Conservation (phyloP, 2,888 invertebrate genomes). For the Cheilosia pagana region DNA sequence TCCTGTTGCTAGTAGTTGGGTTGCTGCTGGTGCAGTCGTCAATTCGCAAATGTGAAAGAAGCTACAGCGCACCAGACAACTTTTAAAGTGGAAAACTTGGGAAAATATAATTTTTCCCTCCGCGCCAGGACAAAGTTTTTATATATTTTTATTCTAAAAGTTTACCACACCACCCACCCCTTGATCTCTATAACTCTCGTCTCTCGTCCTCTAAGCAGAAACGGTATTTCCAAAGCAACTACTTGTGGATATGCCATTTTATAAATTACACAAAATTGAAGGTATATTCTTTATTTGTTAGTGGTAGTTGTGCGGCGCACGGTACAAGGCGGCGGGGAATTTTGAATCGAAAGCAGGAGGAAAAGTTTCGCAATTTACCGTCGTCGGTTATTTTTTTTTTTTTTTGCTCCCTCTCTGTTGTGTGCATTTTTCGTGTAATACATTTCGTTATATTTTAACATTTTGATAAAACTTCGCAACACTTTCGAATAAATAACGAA, state of each 20-base stretch:
- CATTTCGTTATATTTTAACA: conserved; percentile 51
- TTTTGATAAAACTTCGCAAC: conserved; percentile 71
- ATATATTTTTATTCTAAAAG: conserved; percentile 57
- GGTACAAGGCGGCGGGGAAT: neutral
- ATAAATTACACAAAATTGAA: conserved; percentile 75
- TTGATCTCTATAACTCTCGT: too few species aligned
- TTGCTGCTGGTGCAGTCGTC: conserved; percentile 51
- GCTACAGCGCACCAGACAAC: conserved; percentile 55
- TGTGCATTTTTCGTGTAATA: conserved; percentile 62
- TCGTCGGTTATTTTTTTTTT: neutral
- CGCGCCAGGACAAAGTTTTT: conserved; percentile 60
- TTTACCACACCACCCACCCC: conserved; percentile 38
- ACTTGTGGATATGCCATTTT: conserved; percentile 75
- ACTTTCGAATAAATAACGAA: conserved; percentile 71
- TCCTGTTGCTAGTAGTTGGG: conserved; percentile 51
- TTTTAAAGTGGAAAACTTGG: conserved; percentile 75
- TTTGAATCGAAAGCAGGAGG: conserved; percentile 16
- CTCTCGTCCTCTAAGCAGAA: conserved; percentile 39
- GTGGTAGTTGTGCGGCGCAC: conserved; percentile 34
- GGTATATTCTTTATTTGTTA: conserved; percentile 74
- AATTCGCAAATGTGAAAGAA: conserved; percentile 65
- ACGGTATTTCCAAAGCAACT: conserved; percentile 63
- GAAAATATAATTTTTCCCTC: conserved; percentile 69
- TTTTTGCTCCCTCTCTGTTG: conserved; percentile 39
- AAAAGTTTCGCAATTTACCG: conserved; percentile 71